Conservation (phyloP, 2,888 invertebrate genomes). For the Amphipyra tragopoginis region DNA sequence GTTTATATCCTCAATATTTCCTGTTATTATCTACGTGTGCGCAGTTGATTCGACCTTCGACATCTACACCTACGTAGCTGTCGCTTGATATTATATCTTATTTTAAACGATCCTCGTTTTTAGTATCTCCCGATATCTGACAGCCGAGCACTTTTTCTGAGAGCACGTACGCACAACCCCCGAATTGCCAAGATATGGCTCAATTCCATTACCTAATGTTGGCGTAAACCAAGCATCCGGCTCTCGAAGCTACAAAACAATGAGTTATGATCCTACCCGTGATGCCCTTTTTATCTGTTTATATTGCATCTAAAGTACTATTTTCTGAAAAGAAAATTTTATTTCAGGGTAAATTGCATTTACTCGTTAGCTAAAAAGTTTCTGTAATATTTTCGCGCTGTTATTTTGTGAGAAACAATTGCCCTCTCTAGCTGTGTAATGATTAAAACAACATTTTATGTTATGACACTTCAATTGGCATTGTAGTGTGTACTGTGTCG, state of each 20-base stretch:
- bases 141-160: constrained; percentile 40
- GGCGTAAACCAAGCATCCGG: constrained; percentile 75
- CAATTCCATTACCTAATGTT: constrained; percentile 85
- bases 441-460: neutral
- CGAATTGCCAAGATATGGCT: constrained; percentile 74
- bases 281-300: constrained; percentile 82
- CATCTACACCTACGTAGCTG: constrained; percentile 20
- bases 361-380: constrained; percentile 37
- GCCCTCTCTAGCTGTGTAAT: neutral
- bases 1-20: constrained; percentile 42
- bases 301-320: constrained; percentile 81
- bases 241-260: constrained; percentile 80
- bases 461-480: neutral
- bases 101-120: constrained; percentile 46
- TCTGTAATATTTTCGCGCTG: constrained; percentile 36
- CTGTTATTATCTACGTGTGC: constrained; percentile 38
- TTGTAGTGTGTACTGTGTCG: too few species aligned
- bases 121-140: constrained; percentile 40
- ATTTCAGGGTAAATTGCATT: constrained; percentile 68
- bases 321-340: constrained; percentile 72
- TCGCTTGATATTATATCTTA: constrained; percentile 42
- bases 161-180: constrained; percentile 66
- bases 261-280: constrained; percentile 82
- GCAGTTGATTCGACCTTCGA: constrained; percentile 14
- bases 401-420: constrained; percentile 5